Percentiles rank a stretch among this genome's conserved stretches.
Evolutionary conservation across 2,888 invertebrate species (phyloP).

Genomic region (Drosophila pseudotakahashii): DNA sequence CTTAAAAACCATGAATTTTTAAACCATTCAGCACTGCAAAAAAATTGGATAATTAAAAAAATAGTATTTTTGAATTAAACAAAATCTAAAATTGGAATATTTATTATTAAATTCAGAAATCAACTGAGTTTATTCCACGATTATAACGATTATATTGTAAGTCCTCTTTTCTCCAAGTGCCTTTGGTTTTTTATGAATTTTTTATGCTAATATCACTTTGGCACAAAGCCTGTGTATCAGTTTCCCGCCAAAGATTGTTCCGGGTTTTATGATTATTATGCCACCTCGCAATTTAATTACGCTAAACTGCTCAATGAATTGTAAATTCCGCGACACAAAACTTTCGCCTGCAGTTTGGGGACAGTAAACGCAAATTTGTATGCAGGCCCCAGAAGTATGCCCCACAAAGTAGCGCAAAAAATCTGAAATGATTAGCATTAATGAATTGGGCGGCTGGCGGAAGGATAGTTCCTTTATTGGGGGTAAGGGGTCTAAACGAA

Average conservation of each 20-base stretch:
- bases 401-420: constrained; percentile 51
- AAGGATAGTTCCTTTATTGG: constrained; percentile 15
- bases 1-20: constrained; percentile 49
- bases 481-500: constrained; percentile 56
- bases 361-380: constrained; percentile 42
- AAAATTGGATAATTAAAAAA: not conserved
- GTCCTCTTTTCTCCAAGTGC: constrained; percentile 9
- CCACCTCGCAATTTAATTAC: constrained; percentile 73
- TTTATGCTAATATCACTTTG: constrained; percentile 63
- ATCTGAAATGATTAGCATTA: constrained; percentile 78
- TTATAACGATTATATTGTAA: too few relatives aligned
- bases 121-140: too few relatives aligned
- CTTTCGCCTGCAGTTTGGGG: constrained; percentile 56
- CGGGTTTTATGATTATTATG: constrained; percentile 52
- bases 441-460: constrained; percentile 60
- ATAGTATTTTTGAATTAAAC: too few relatives aligned
- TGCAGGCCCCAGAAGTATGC: constrained; percentile 46
- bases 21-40: constrained; percentile 31
- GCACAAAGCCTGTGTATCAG: constrained; percentile 16
- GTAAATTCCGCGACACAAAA: constrained; percentile 67
- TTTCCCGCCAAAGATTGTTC: constrained; percentile 22
- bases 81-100: too few relatives aligned
- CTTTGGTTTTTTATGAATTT: constrained; percentile 58
- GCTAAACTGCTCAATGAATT: constrained; percentile 80
- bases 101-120: too few relatives aligned